Base-by-base conservation (phyloP, 2,113 vertebrate genomes). In the Mormyrus lacerda region DNA sequence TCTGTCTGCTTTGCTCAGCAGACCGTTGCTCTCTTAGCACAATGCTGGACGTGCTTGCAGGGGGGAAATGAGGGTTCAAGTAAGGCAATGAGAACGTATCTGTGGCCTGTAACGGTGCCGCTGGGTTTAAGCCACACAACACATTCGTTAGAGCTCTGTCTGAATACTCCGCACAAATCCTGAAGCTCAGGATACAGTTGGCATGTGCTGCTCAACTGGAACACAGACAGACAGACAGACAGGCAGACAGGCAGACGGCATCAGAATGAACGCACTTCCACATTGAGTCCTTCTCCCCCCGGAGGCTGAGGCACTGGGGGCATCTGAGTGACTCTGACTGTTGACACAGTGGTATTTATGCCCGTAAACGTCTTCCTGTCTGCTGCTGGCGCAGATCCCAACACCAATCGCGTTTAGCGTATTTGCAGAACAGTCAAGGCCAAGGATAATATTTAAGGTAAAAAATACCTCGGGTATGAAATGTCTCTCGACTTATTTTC, bases 301-400 rank as follows among this genome's bases (percentile, higher is more conserved):
- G 44, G 39, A 3, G 21, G n/a, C 19, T 7, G 53, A 44, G 69
- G 44, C 87, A 79, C 45, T 6, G 19, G 44, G 61, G 87, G 61
- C 42, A 76, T 69, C 95, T 95, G 96, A 96, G 95, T 93, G 94
- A 91, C 93, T 93, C 94, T 93, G 94, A 91, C 93, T 96, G 96
- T 97, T 97, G 96, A 97, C 96, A 96, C 92, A 96, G 95, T 96
- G 96, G 97, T 97, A 97, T 97, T 97, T 97, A 97, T 97, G 96
- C 94, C 96, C 93, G 94, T 95, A 96, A 97, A 97, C 97, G 96
- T 96, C 95, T 97, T 96, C 95, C 95, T 95, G 94, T 95, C 96
- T 96, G 95, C 95, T 58, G 24, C 50, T 87, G 97, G 97, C 95
- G 93, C 58, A 39, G 65, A 86, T 79, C 96, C 97, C 97, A 95